phyloP scores from a whole-genome alignment of 2,797 vertebrate genomes.

The Coendou prehensilis region DNA sequence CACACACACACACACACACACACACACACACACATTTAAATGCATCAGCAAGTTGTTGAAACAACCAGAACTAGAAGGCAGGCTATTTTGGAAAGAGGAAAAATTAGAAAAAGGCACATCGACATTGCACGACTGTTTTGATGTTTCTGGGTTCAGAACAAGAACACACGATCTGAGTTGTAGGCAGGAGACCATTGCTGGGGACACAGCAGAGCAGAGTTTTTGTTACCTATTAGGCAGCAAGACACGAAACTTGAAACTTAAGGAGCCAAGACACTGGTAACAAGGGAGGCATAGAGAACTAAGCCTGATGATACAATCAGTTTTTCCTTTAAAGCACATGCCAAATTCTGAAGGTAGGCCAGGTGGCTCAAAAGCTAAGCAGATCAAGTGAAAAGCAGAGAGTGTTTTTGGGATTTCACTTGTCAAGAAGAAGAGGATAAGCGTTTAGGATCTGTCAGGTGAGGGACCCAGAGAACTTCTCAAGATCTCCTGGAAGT shows the following conservation, averaged over 20 bases:
- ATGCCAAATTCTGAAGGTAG: conserved; percentile 49
- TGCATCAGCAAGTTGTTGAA: not conserved
- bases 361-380: conserved; percentile 39
- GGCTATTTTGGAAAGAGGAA: not conserved
- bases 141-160: not conserved
- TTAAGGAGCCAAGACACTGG: not conserved
- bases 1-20: not conserved
- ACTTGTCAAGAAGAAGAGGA: conserved; percentile 7
- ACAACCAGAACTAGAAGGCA: not conserved
- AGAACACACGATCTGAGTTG: conserved; percentile 1
- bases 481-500: not conserved
- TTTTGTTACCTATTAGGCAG: conserved; percentile 13
- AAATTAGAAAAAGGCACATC: not conserved
- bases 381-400: conserved; percentile 62
- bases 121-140: not conserved
- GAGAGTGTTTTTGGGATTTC: conserved; percentile 27
- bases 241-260: not conserved
- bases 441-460: not conserved
- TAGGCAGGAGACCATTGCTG: not conserved
- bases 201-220: conserved; percentile 7
- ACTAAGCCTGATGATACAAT: not conserved
- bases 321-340: conserved; percentile 21
- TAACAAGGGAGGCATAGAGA: conserved; percentile 23
- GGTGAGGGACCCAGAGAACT: not conserved
- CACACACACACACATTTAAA: not conserved